A percentile compares a stretch with the other conserved stretches of the same genome.
phyloP scores from a whole-genome alignment of 2,888 invertebrate species.

The Chloroclysta siterata region DNA sequence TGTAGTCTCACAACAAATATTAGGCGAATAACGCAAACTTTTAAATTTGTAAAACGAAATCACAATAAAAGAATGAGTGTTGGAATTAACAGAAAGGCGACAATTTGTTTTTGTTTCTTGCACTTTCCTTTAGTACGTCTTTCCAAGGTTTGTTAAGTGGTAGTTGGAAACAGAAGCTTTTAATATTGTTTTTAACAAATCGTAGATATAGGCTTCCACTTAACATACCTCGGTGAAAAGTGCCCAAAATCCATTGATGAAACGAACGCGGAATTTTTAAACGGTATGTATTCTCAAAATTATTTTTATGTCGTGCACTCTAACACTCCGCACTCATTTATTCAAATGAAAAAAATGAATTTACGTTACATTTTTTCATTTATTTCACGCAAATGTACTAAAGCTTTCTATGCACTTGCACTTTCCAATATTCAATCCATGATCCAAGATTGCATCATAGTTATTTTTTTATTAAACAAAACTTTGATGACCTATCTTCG shows the following conservation, averaged over 20 bases:
- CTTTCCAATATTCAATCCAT: constrained; percentile 1
- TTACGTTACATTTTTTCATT: constrained; percentile 54
- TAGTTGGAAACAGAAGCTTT: not conserved
- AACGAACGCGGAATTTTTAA: constrained; percentile 58
- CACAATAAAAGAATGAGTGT: constrained; percentile 85
- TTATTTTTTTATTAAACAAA: not conserved
- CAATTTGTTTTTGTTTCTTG: constrained; percentile 73
- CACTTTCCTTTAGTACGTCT: constrained; percentile 43
- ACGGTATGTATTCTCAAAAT: constrained; percentile 80
- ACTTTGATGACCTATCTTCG: not conserved
- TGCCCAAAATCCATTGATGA: constrained; percentile 50
- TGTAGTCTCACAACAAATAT: constrained; percentile 85
- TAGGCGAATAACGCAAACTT: constrained; percentile 64
- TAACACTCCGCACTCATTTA: constrained; percentile 77
- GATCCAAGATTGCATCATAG: not conserved
- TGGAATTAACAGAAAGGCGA: constrained; percentile 84
- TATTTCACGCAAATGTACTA: constrained; percentile 49
- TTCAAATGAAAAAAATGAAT: constrained; percentile 59
- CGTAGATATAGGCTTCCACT: constrained; percentile 2
- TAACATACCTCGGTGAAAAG: constrained; percentile 21
- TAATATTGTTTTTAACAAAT: too few species aligned
- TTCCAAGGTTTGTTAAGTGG: constrained; percentile 18
- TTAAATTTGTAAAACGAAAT: constrained; percentile 72
- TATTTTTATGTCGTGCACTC: constrained; percentile 73
- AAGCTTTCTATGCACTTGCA: constrained; percentile 59